Percentiles rank a stretch among this genome's conserved stretches.
Evolutionary conservation across 2,113 vertebrate genomes (phyloP).

Genomic region (Lophochroa leadbeateri): DNA sequence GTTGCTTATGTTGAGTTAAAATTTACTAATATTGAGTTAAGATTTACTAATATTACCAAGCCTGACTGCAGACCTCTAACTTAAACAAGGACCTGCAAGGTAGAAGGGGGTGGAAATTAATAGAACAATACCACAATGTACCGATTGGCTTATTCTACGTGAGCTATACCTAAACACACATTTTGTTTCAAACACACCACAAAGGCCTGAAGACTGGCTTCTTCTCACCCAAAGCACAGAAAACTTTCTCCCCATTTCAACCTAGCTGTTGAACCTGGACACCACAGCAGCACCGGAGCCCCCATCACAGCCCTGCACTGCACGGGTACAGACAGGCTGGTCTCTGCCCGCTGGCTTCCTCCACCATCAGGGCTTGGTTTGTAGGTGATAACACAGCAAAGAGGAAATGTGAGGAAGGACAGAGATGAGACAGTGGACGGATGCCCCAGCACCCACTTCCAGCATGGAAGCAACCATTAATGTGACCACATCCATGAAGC

Average conservation of each 20-base stretch:
- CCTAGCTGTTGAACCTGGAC: neutral
- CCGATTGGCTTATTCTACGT: neutral
- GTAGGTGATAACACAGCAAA: neutral
- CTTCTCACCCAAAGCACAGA: neutral
- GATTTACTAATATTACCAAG: neutral
- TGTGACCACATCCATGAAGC: rapidly evolving
- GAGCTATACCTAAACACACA: rapidly evolving
- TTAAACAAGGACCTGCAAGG: neutral
- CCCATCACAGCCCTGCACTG: rapidly evolving
- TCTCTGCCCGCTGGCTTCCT: neutral
- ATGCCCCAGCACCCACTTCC: neutral
- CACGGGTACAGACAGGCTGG: rapidly evolving
- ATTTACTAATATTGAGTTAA: neutral
- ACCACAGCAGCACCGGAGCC: neutral
- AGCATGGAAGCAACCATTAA: too few relatives aligned
- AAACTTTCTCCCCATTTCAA: neutral
- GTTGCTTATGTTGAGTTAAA: neutral
- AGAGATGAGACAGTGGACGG: neutral
- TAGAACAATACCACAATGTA: neutral
- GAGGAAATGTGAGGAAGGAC: neutral
- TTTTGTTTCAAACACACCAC: neutral
- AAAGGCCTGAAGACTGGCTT: neutral
- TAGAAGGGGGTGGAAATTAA: neutral
- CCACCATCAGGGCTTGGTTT: neutral
- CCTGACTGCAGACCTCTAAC: neutral